Evolutionary conservation across 2,888 invertebrate genomes (phyloP), one percentile per base, ranked within the genome.

Genomic region (Anthophora plumipes): DNA sequence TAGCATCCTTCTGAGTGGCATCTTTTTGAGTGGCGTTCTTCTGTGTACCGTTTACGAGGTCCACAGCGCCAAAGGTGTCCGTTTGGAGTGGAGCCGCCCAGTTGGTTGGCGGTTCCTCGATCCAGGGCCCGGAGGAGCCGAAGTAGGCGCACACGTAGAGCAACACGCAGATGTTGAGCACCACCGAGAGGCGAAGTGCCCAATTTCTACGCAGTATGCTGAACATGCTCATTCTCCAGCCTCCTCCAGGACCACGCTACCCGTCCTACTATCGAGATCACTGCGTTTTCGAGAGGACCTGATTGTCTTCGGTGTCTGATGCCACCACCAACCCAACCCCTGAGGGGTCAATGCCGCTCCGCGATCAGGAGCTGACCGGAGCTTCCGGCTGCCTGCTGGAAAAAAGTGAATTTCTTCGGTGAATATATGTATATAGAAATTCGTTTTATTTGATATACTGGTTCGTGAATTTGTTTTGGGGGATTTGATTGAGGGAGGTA

Each of bases 111-210:
- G 88, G 93, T 70, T 92, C 92, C 84, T 94, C 95, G 89, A 91
- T 89, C 93, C 92, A 93, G 7, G 94, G 94, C 69, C 91, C 92
- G 75, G 91, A 91, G 17, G 90, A 89, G 37, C 93, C 94, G 77
- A 95, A 94, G 90, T 96, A 96, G 92, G 96, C 95, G 89, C 96
- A 96, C 85, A 96, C 95, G 93, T 96, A 97, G 82, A 96, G 93
- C 76, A 96, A 93, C 72, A 96, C 96, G 87, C 95, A 96, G 84
- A 96, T 95, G 92, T 96, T 97, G 88, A 96, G 95, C 80, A 96
- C 95, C 90, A 97, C 96, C 94, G 96, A 96, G 93, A 96, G 95
- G 89, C 96, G 95, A 92, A 96, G 95, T 93, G 96, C 94, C 94
- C 96, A 95, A 94, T 96, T 96, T 87, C 96, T 95, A 83, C 95